Base-by-base conservation (phyloP, 2,888 invertebrate genomes). In the Conops quadrifasciatus region DNA sequence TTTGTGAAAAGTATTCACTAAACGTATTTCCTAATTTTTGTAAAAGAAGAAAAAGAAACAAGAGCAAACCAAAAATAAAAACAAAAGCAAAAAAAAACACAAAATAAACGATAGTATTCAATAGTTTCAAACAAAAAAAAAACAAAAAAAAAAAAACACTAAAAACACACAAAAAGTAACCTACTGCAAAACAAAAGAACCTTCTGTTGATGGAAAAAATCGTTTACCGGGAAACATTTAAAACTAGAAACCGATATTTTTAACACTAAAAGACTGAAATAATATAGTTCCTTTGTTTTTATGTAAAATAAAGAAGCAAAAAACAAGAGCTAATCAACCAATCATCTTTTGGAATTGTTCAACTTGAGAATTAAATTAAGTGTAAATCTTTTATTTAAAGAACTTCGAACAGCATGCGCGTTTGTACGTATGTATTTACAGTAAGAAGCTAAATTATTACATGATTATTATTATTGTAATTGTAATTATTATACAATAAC, bases 221-320 rank as follows among this genome's bases (percentile, higher is more conserved):
- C n/a, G 19, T 30, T 19, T 24, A 53, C 36, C 66, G 56, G 9
- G 13, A 67, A 67, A 62, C 60, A 67, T 21, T 59, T 19, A 36
- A 67, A 59, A 59, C 47, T 59, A 67, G 67, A 67, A 47, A 67
- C 79, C 80, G 80, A 81, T 82, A 82, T 82, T 83, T 80, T 76
- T 81, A 79, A 85, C 81, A 84, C 83, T 82, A 81, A 85, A 85
- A 85, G 85, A 85, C 85, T 85, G 85, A 85, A 84, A 85, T 82
- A 36, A 84, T 85, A 85, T 85, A 85, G 85, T 85, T 85, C 85
- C 85, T 85, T 85, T 85, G 85, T 85, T 85, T 85, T 85, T 84
- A 85, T 85, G 84, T 84, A 85, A 79, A 84, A 83, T 76, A 36
- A 36, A 36, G 36, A 36, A 36, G 36, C 36, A 36, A 36, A 36